Conservation (phyloP, 2,113 vertebrate species). For the Sterna hirundo region DNA sequence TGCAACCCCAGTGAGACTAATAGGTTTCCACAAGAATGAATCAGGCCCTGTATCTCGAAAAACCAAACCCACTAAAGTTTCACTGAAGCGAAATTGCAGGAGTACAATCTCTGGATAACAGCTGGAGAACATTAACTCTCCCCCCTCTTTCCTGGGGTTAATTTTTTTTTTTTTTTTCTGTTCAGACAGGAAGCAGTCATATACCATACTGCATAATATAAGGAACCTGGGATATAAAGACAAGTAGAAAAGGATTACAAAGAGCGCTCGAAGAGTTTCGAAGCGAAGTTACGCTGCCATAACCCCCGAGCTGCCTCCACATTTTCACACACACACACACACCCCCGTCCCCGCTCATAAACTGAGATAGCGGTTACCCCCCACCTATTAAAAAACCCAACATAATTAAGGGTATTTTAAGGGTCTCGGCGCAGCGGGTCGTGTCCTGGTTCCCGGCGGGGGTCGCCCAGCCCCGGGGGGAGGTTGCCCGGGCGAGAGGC, state of each 20-base stretch:
- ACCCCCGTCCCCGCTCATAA: accelerated
- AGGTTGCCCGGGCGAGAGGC: no score
- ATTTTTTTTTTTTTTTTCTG: conserved; percentile 55
- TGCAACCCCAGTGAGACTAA: conserved; percentile 13
- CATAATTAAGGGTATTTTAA: neutral
- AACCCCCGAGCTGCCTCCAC: neutral
- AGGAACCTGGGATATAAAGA: conserved; percentile 48
- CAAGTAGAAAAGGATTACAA: conserved; percentile 48
- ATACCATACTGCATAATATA: conserved; percentile 50
- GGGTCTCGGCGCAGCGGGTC: neutral
- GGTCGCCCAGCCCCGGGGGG: neutral
- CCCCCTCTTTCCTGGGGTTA: conserved; percentile 65
- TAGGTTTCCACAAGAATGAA: conserved; percentile 4
- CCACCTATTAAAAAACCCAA: neutral
- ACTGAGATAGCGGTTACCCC: neutral
- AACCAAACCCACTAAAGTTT: conserved; percentile 65
- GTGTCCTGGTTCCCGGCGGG: neutral
- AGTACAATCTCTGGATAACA: conserved; percentile 75
- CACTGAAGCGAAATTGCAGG: conserved; percentile 74
- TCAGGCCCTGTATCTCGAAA: conserved; percentile 47
- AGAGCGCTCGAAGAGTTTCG: neutral
- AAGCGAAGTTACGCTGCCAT: neutral
- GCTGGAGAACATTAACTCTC: conserved; percentile 82
- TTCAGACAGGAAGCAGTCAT: conserved; percentile 81
- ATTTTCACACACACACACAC: neutral